Base-by-base conservation (phyloP, 2,113 vertebrate genomes). In the Addax nasomaculatus region DNA sequence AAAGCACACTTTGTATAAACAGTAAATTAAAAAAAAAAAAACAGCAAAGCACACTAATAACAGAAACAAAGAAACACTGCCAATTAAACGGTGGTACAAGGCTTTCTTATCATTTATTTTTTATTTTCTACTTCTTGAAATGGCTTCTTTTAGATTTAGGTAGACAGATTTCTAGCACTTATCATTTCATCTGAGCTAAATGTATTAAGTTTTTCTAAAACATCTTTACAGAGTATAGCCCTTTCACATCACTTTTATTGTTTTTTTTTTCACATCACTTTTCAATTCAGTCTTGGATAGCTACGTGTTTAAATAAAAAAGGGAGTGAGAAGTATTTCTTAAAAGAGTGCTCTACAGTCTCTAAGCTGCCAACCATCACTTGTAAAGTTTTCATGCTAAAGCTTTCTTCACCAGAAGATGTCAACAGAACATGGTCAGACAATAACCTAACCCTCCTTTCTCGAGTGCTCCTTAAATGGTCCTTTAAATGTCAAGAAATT, bases 11-110 rank as follows among this genome's bases (percentile, higher is more conserved):
- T 27, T 76, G 43, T 39, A 76, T 73, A 27, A 76, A 43, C 6
- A 43, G 6, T 27, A 73, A 39, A n/a, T n/a, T 60, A 1, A 70
- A 62, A 30, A 70, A 36, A 70, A 36, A 39, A 21, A 33, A 67
- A 4, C 16, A 94, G 47, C 39, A 95, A 96, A 95, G 39, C 7
- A 39, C 36, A 97, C 55, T 62, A 51, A 91, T 89, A 97, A 47
- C 60, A 53, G 95, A 90, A 30, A n/a, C 93, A 87, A 27, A 73
- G 55, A 97, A 94, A 47, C 3, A 39, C 67, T 93, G 45, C 7
- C 81, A 95, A 93, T 55, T 83, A 95, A 94, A 60, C 43, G 2
- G 39, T 86, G 33, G 78, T 36, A 8, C 21, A 33, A 80, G 73
- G 30, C 39, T 89, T 95, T 93, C 51, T 76, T 70, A 86, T 15